Evolutionary conservation across 2,797 vertebrate genomes (phyloP).

Genomic region (Anabacerthia variegaticeps): DNA sequence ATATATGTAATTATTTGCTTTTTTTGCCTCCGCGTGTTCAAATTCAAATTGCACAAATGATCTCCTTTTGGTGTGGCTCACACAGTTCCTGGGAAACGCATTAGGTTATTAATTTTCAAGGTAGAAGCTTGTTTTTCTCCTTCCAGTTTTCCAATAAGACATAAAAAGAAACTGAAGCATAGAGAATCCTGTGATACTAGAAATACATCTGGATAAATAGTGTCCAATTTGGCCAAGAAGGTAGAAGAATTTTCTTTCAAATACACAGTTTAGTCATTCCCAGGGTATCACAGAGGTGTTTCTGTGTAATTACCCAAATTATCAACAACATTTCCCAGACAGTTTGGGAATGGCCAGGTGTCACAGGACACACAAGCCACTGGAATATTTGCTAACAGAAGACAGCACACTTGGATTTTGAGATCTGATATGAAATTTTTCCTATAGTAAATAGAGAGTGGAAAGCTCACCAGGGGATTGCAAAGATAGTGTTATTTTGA

Average conservation of each 20-base stretch:
- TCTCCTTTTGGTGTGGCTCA: neutral
- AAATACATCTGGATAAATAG: neutral
- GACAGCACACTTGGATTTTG: neutral
- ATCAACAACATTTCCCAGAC: neutral
- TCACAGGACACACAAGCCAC: neutral
- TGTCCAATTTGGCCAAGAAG: neutral
- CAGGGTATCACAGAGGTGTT: neutral
- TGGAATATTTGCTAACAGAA: neutral
- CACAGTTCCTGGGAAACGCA: neutral
- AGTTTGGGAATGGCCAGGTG: neutral
- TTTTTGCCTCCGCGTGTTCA: neutral
- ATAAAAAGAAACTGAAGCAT: neutral
- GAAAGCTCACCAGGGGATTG: neutral
- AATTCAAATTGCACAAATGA: neutral
- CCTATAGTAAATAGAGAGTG: neutral
- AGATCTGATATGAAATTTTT: neutral
- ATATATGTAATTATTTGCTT: neutral
- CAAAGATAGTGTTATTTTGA: neutral
- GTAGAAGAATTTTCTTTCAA: neutral
- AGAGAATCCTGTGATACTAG: neutral
- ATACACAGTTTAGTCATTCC: neutral
- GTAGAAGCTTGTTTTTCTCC: neutral
- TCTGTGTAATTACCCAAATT: neutral
- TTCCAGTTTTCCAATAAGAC: neutral
- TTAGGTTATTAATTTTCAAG: neutral